Base-by-base conservation (phyloP, 37 sponge, comb jelly and placozoan genomes). In the Tethya wilhelma region DNA sequence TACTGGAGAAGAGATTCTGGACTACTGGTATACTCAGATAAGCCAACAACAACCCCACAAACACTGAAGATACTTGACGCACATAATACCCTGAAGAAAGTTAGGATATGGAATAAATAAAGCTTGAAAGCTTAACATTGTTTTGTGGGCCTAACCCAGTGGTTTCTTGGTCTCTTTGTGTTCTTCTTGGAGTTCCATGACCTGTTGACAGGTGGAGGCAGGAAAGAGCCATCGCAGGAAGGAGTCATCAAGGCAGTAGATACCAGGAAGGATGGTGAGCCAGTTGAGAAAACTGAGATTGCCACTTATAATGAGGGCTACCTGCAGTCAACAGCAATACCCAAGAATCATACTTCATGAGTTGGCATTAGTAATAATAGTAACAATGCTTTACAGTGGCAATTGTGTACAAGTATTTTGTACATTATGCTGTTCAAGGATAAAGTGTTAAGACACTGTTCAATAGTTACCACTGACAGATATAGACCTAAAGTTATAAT, bases 211-310 rank as follows among this genome's bases (percentile, higher is more conserved):
- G 8, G 83, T 85, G 14, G 49, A 33, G 0, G 17, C 23, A 37
- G 91, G 39, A 59, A 96, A 93, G 39, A 96, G 60, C 40, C 72
- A 83, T 34, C 79, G 37, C 20, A 96, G 67, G 33, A 56, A 64
- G 49, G 25, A 59, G 74, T 96, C 97, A 64, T 96, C 89, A 43
- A 96, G 84, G 57, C 93, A 96, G 82, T 88, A 90, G 37, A 96
- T 90, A 56, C 83, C 69, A 0, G 97, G 93, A 5, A 93, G 80
- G 46, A 96, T 90, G 17, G 97, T 96, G 39, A 96, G 86, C 97
- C 93, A 96, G 78, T 96, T 96, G 42, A 96, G 84, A 63, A 96
- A 96, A 69, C 91, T 90, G 42, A 96, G 86, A 56, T 96, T 96
- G 3, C 97, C 97, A 74, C 93, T 93, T n/a, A 87, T 22, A 5